phyloP scores from a whole-genome alignment of 1,140 invertebrate species.

The Sycophila sp. region DNA sequence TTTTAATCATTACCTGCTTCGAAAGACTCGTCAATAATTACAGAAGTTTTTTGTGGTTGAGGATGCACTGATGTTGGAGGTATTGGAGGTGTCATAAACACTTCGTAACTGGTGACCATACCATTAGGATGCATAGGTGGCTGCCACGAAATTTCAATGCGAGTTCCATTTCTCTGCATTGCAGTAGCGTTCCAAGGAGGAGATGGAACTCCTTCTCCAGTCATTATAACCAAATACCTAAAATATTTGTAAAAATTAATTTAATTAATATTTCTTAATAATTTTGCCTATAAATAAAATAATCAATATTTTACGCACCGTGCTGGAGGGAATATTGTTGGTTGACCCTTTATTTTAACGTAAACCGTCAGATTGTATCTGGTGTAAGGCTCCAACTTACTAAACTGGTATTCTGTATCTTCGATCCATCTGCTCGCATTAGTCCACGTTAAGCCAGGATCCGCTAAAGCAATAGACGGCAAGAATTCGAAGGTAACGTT shows the following conservation, averaged over 20 bases:
- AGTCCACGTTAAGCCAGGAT: conserved; percentile 62
- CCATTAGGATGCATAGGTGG: conserved; percentile 73
- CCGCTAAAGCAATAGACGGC: conserved; percentile 67
- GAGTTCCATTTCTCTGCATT: conserved; percentile 71
- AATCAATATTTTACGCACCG: conserved; percentile 47
- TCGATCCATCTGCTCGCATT: conserved; percentile 70
- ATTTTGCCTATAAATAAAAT: background rate
- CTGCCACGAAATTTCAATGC: conserved; percentile 76
- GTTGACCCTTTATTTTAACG: conserved; percentile 68
- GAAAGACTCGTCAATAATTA: conserved; percentile 69
- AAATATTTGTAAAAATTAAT: background rate
- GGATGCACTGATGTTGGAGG: conserved; percentile 60
- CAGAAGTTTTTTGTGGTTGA: conserved; percentile 58
- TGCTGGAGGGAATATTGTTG: conserved; percentile 68
- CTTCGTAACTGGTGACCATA: conserved; percentile 71
- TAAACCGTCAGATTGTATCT: conserved; percentile 83
- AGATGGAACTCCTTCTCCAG: conserved; percentile 74
- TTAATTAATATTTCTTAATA: background rate
- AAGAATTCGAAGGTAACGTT: conserved; percentile 70
- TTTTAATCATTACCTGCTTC: conserved; percentile 64
- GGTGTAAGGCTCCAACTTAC: conserved; percentile 74
- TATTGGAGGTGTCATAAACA: conserved; percentile 71
- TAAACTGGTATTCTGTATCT: conserved; percentile 70
- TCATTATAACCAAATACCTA: conserved; percentile 69
- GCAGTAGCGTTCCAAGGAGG: conserved; percentile 74